Evolutionary conservation across 1,140 invertebrate species (phyloP).

Genomic region (Panonychus citri): DNA sequence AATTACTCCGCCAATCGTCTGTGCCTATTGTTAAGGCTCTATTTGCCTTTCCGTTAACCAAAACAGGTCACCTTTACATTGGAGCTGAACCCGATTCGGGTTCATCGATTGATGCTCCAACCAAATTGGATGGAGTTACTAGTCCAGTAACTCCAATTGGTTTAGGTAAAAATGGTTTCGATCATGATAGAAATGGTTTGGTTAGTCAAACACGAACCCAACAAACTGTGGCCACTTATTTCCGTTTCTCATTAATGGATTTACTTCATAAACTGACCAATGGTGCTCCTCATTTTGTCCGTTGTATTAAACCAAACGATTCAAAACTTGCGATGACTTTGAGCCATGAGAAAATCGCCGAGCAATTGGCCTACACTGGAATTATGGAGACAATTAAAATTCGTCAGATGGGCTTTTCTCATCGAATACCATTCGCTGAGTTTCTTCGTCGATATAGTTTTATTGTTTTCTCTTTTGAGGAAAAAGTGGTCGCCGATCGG

Average conservation of each 20-base stretch:
- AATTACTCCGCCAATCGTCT: conserved; percentile 35
- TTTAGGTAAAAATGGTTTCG: neutral
- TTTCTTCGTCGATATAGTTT: conserved; percentile 59
- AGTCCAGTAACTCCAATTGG: too few relatives aligned
- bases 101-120: neutral
- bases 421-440: conserved; percentile 48
- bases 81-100: neutral
- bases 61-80: conserved; percentile 26
- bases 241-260: conserved; percentile 60
- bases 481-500: conserved; percentile 38
- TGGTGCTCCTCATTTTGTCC: conserved; percentile 50
- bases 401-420: conserved; percentile 52
- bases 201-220: conserved; percentile 56
- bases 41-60: conserved; percentile 56
- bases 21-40: conserved; percentile 39
- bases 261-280: conserved; percentile 59
- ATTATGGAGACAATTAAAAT: conserved; percentile 58
- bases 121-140: neutral
- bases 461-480: conserved; percentile 45
- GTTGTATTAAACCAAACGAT: conserved; percentile 61
- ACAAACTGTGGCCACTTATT: conserved; percentile 61
- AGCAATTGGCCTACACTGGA: conserved; percentile 52
- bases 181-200: conserved; percentile 23
- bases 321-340: conserved; percentile 34
- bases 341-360: conserved; percentile 29